Base-by-base conservation (phyloP, 2,888 invertebrate species). In the Neoaliturus tenellus region DNA sequence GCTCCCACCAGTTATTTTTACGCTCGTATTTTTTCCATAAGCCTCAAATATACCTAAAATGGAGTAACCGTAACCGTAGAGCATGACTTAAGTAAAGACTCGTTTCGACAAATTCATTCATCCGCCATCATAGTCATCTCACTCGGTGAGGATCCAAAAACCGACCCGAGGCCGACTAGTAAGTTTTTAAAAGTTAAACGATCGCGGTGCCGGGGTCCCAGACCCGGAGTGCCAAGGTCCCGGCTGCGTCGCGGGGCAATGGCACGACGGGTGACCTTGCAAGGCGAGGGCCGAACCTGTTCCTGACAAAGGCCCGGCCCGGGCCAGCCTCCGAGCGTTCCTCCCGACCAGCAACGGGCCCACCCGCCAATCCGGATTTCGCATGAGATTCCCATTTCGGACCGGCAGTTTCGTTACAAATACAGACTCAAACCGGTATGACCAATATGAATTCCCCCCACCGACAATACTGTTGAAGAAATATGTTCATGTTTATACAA, bases 271-370 rank as follows among this genome's bases (percentile, higher is more conserved):
- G n/a, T 39, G 71, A 39, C 71, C 71, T 71, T 35, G 39, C 62
- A 62, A 62, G 62, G 39, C 62, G 31, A 62, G 62, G 71, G 23
- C 25, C 71, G 20, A 71, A 71, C 71, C 71, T 35, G 71, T 41
- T 71, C 71, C 39, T 39, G 20, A 71, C 71, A 71, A 35, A 35
- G 71, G 31, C 35, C 62, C 62, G 20, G 62, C 4, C 67, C 39
- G 39, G 20, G 41, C 71, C 62, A 28, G 20, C 28, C 62, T 5
- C 25, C 62, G 28, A 20, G 51, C 51, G 39, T 6, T 12, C 39
- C 51, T n/a, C 62, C 14, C 62, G 6, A 5, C 28, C 31, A 4
- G 1, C 62, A 51, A 51, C 58, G 25, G 12, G n/a, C 51, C 39
- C 39, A 12, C n/a, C n/a, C 12, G 39, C 39, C 39, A 39, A 12